Conservation (phyloP, 2,113 vertebrate genomes). For the Dipodomys ordii region DNA sequence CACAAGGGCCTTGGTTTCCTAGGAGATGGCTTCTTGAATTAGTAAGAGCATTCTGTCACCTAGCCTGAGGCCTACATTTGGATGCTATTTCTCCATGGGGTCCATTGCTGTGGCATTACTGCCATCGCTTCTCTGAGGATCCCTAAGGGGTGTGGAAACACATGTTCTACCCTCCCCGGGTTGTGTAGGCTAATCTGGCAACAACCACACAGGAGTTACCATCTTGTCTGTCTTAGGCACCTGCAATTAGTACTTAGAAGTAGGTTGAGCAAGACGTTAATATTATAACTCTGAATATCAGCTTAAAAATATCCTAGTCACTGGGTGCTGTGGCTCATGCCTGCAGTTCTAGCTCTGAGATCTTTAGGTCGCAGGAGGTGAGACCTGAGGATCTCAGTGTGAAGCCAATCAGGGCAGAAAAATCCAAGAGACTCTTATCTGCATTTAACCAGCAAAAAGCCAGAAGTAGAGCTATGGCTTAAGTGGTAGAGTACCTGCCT, state of each 20-base stretch:
- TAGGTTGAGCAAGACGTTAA: not conserved
- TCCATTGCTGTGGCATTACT: not conserved
- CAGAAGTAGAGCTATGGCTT: no score
- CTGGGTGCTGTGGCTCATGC: no score
- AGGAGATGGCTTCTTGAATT: conserved; percentile 59
- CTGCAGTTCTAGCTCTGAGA: no score
- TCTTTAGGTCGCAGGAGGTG: no score
- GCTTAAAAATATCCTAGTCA: not conserved
- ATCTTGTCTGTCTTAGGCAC: not conserved
- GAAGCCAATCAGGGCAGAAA: no score
- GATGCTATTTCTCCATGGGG: not conserved
- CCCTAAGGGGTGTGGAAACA: not conserved
- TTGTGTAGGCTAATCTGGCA: not conserved
- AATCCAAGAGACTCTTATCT: no score
- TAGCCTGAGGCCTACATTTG: not conserved
- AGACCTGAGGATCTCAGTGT: no score
- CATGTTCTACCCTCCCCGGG: not conserved
- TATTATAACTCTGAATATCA: not conserved
- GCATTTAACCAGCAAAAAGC: no score
- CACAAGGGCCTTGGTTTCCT: not conserved
- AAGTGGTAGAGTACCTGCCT: no score
- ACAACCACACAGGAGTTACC: not conserved
- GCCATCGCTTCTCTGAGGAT: not conserved
- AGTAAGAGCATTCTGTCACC: conserved; percentile 6
- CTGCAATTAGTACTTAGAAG: not conserved